phyloP scores from a whole-genome alignment of 2,888 invertebrate genomes.

The Ophioninae sp. region DNA sequence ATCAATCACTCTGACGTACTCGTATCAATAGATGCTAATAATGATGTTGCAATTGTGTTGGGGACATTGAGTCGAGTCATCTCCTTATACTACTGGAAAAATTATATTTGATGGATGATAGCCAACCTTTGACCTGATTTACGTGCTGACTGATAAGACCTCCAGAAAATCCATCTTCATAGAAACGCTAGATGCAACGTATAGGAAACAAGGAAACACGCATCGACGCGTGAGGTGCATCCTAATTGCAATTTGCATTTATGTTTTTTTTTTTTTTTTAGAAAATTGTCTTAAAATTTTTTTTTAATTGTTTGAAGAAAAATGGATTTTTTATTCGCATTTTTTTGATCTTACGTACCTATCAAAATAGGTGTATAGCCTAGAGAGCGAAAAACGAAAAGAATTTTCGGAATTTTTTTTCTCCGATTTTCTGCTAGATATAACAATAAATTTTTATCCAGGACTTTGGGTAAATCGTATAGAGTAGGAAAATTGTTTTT shows the following conservation, averaged over 20 bases:
- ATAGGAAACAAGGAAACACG: too few relatives aligned
- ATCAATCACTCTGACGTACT: background rate
- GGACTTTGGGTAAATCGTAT: too few relatives aligned
- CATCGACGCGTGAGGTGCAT: background rate
- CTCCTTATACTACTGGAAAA: background rate
- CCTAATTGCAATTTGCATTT: constrained; percentile 1
- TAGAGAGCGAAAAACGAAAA: too few relatives aligned
- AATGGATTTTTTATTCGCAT: too few relatives aligned
- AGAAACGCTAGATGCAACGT: constrained; percentile 9
- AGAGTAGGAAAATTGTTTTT: too few relatives aligned
- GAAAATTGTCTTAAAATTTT: too few relatives aligned
- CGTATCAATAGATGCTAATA: background rate
- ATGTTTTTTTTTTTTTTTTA: background rate
- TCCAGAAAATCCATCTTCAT: constrained; percentile 33
- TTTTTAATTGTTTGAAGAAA: too few relatives aligned
- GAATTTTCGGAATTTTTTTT: too few relatives aligned
- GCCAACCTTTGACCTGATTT: constrained; percentile 17
- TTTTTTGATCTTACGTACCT: too few relatives aligned
- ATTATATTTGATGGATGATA: background rate
- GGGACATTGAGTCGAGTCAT: background rate
- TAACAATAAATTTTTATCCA: too few relatives aligned
- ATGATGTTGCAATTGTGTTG: background rate
- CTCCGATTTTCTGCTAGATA: too few relatives aligned
- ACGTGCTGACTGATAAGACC: constrained; percentile 24
- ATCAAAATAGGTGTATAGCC: too few relatives aligned